These are phyloP conservation scores for Choreutis nemorana DNA, from an alignment of 2,888 invertebrate genomes.

Conservation along the genomic window DNA sequence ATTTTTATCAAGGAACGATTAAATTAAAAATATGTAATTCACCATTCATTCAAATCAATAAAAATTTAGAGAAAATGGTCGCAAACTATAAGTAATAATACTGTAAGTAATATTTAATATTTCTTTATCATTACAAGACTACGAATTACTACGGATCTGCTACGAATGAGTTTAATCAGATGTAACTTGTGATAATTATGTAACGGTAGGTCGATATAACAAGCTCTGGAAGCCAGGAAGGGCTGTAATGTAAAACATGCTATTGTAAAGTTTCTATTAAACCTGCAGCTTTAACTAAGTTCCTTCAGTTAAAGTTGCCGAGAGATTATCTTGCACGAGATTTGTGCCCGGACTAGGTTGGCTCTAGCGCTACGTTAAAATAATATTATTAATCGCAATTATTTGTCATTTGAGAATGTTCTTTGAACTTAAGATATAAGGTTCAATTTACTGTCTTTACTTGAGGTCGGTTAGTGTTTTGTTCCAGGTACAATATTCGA, in stretches of 20 bases:
- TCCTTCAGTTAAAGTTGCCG: constrained; percentile 46
- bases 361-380: constrained; percentile 16
- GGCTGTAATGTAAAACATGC: constrained; percentile 26
- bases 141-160: too few relatives aligned
- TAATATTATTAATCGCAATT: constrained; percentile 11
- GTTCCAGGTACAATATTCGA: constrained; percentile 19
- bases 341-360: constrained; percentile 54
- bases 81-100: too few relatives aligned
- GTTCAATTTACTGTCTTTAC: constrained; percentile 20
- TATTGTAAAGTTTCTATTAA: constrained; percentile 35
- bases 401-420: constrained; percentile 12
- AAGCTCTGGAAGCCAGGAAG: constrained; percentile 16
- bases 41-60: too few relatives aligned
- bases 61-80: too few relatives aligned
- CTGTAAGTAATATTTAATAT: too few relatives aligned
- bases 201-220: too few relatives aligned
- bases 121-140: too few relatives aligned
- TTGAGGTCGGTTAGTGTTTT: constrained; percentile 17
- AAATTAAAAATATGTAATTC: too few relatives aligned
- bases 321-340: constrained; percentile 53
- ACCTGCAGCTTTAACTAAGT: constrained; percentile 31
- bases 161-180: too few relatives aligned
- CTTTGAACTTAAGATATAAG: constrained; percentile 23
- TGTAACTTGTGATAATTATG: too few relatives aligned
- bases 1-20: too few relatives aligned